These are phyloP conservation scores for Oedothorax gibbosus DNA, from an alignment of 1,140 invertebrate species.

Conservation along the genomic window DNA sequence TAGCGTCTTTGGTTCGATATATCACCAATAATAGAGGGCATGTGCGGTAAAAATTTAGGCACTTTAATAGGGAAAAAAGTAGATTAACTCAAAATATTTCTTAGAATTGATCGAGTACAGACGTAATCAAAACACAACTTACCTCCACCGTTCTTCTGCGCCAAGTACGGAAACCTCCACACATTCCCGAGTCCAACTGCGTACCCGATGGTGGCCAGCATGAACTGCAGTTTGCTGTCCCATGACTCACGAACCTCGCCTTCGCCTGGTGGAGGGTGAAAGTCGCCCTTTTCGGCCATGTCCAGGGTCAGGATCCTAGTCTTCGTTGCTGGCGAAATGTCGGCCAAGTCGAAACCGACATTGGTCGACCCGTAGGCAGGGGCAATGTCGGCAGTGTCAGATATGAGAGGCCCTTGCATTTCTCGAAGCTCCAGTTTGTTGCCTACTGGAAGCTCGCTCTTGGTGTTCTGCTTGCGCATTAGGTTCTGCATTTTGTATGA, in stretches of 20 bases:
- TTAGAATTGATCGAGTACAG: not conserved
- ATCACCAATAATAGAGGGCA: too few species aligned
- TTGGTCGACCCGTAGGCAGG: slow-evolving; percentile 84
- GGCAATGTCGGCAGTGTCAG: slow-evolving; percentile 67
- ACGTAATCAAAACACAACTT: slow-evolving; percentile 37
- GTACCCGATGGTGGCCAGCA: slow-evolving; percentile 90
- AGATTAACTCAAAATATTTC: too few species aligned
- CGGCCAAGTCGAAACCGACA: slow-evolving; percentile 79
- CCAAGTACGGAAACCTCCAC: slow-evolving; percentile 71
- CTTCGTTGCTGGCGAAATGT: slow-evolving; percentile 71
- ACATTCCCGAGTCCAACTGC: slow-evolving; percentile 79
- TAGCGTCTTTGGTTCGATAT: too few species aligned
- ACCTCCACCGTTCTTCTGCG: slow-evolving; percentile 92
- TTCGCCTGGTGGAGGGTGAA: slow-evolving; percentile 70
- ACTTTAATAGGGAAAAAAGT: not conserved
- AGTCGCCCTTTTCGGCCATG: slow-evolving; percentile 74
- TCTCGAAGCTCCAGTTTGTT: slow-evolving; percentile 81
- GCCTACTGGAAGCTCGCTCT: slow-evolving; percentile 62
- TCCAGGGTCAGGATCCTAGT: slow-evolving; percentile 62
- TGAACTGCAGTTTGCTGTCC: slow-evolving; percentile 92
- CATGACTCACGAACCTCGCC: slow-evolving; percentile 86
- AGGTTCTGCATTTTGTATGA: slow-evolving; percentile 63
- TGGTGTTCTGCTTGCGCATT: slow-evolving; percentile 62
- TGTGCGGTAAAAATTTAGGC: too few species aligned
- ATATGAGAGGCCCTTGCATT: slow-evolving; percentile 80